Conservation (phyloP, 2,888 invertebrate genomes). For the Drosophila affinis region DNA sequence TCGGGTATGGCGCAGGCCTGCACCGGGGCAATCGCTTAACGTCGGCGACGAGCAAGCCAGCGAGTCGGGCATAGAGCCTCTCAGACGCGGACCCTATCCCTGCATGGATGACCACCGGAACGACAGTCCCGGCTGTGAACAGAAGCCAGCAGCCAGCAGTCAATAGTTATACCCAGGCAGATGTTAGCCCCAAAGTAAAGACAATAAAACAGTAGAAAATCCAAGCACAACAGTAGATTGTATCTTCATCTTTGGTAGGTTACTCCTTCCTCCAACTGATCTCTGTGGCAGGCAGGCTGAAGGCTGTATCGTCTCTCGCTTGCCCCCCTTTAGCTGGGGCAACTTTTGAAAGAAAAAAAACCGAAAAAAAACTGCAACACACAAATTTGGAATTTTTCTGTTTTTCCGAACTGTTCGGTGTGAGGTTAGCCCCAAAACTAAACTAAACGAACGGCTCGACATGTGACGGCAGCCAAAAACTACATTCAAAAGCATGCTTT, state of each 20-base stretch:
- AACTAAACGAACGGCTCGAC: background rate
- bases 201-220: background rate
- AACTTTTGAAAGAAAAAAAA: background rate
- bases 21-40: background rate
- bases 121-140: background rate
- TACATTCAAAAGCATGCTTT: background rate
- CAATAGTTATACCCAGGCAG: background rate
- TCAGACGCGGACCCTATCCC: slow-evolving; percentile 4
- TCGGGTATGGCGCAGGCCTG: slow-evolving; percentile 35
- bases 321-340: no score
- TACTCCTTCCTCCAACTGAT: no score
- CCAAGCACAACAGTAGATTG: background rate
- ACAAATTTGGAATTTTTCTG: slow-evolving; percentile 15
- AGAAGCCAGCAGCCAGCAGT: background rate
- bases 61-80: no score
- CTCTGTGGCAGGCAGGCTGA: no score
- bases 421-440: slow-evolving; percentile 38
- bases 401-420: slow-evolving; percentile 19
- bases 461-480: background rate
- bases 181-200: background rate
- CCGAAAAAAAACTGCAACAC: background rate
- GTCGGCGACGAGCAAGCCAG: no score
- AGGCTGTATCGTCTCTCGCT: no score
- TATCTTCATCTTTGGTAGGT: no score
- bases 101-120: slow-evolving; percentile 18